Evolutionary conservation across 2,113 vertebrate species (phyloP), one percentile per base, ranked within the genome.

Genomic region (Podarcis raffonei): DNA sequence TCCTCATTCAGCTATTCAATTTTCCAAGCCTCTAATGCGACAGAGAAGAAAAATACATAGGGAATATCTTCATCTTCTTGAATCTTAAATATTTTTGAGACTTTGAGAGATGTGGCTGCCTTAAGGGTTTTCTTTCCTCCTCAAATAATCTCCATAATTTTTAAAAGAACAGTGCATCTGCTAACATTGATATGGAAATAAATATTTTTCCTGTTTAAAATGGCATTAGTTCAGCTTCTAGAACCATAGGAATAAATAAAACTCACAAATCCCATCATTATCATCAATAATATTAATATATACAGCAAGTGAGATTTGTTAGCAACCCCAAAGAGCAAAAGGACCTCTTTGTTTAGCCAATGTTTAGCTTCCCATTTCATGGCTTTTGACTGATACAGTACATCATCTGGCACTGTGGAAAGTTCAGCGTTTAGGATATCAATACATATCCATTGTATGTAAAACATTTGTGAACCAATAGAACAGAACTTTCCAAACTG

Each of bases 121-220:
- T 32, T 12, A 53, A 32, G 9, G 30, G 18, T 68, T 79, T 71
- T 71, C 66, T 79, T 71, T 32, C 30, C 76, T 84, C 39, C 82
- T 71, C 37, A 85, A 11, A 62, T 30, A 68, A n/a, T 53, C 65
- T 53, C 32, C 62, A 79, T n/a, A 23, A 48, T 42, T 32, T 18
- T 69, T 77, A 20, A 68, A 86, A 78, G 27, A 86, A 9, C 75
- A 79, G 65, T 35, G 30, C 66, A 69, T 83, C 82, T 83, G 82
- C 27, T 83, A 71, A 83, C 59, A 83, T 83, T 87, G 62, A 48
- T 57, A 80, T 53, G 65, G 62, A 87, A 79, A 87, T 87, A 9
- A 87, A 62, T 87, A 69, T 53, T 35, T 68, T 80, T 80, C 30
- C 25, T 53, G 22, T 79, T 79, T 80, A 79, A 79, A 71, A 53